Conservation (phyloP, 2,797 vertebrate genomes). For the Meriones psammophilus region DNA sequence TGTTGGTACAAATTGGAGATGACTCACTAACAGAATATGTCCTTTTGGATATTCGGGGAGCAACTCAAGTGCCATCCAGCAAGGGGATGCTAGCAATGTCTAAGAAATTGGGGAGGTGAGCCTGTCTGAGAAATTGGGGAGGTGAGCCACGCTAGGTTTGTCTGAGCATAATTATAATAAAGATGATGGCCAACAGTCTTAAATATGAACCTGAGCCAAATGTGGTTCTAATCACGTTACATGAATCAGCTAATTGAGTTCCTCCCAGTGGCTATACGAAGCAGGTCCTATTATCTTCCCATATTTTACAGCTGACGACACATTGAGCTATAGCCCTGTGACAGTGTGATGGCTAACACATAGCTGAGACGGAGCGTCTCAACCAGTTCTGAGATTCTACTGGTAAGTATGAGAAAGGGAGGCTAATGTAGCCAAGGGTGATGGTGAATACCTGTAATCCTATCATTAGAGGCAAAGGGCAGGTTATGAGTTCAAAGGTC, state of each 20-base stretch:
- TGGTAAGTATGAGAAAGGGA: not conserved
- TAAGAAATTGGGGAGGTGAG: not conserved
- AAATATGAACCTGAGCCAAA: not conserved
- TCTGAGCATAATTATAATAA: not conserved
- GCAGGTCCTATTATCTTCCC: not conserved
- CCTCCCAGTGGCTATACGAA: no score
- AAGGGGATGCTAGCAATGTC: not conserved
- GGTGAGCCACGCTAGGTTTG: not conserved
- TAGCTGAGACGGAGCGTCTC: not conserved
- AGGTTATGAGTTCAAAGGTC: not conserved
- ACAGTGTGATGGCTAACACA: not conserved
- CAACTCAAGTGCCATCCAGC: not conserved
- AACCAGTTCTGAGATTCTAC: not conserved
- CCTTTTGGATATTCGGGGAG: not conserved
- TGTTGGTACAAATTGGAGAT: not conserved
- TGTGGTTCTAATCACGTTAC: not conserved
- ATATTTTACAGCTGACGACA: not conserved
- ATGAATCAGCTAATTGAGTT: not conserved
- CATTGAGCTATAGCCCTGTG: not conserved
- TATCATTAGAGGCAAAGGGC: not conserved
- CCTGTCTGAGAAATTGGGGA: not conserved
- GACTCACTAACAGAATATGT: not conserved
- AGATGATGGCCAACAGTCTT: not conserved
- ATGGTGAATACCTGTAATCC: not conserved
- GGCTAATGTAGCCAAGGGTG: not conserved